Evolutionary conservation across 2,113 vertebrate species (phyloP).

Genomic region (Bujurquina vittata): DNA sequence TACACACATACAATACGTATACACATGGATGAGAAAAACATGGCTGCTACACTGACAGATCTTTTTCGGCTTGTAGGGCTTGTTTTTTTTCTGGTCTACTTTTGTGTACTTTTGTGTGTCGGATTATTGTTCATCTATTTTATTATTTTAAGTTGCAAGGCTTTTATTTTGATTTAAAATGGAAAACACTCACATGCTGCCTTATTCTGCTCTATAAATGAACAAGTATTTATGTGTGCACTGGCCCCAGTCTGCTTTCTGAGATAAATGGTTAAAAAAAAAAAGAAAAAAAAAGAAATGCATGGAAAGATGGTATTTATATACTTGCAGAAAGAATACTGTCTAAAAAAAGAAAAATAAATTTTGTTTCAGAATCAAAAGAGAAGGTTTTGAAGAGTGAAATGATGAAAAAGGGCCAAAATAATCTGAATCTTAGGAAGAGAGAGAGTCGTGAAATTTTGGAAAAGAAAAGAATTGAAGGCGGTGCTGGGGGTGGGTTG

Average conservation of each 20-base stretch:
- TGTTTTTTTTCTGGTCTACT: neutral
- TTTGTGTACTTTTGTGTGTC: neutral
- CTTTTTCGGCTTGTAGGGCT: neutral
- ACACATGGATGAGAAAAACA: constrained; percentile 32
- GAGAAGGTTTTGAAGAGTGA: neutral
- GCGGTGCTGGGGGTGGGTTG: neutral
- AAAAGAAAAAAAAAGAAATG: too few species aligned
- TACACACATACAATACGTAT: constrained; percentile 6
- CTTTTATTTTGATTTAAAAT: too few species aligned
- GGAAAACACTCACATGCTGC: neutral
- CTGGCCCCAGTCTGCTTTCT: neutral
- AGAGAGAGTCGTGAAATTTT: neutral
- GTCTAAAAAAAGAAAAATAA: neutral
- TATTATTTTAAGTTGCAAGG: neutral
- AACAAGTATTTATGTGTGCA: neutral
- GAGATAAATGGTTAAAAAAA: neutral
- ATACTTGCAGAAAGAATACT: neutral
- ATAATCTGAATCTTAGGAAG: neutral
- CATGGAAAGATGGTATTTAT: neutral
- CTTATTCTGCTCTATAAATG: neutral
- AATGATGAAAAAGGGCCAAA: neutral
- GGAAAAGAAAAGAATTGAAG: neutral
- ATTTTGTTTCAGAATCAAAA: neutral
- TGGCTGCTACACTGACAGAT: neutral
- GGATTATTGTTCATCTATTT: neutral